Percentiles rank a stretch among this genome's conserved stretches.
Conservation (phyloP, 2,113 vertebrate species). For the Saccopteryx bilineata region DNA sequence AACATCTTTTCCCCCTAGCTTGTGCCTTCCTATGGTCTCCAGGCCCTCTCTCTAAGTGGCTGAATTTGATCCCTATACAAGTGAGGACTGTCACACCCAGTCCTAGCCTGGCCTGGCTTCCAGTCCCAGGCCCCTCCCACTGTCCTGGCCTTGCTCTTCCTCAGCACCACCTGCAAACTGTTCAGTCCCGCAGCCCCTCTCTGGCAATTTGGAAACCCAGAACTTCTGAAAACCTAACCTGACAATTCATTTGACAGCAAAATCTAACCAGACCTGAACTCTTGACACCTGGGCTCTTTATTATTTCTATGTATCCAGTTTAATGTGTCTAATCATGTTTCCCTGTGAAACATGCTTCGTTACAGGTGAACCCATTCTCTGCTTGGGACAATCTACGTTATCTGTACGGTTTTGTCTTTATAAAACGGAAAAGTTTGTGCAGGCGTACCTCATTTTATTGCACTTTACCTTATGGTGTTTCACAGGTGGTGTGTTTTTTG, state of each 20-base stretch:
- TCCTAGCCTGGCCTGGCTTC: neutral
- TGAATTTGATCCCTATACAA: neutral
- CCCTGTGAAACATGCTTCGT: neutral
- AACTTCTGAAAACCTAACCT: neutral
- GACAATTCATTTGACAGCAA: neutral
- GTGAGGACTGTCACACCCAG: neutral
- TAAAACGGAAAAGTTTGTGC: neutral
- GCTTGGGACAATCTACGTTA: neutral
- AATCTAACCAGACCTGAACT: constrained; percentile 1
- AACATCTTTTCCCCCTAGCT: neutral
- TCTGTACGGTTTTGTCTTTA: neutral
- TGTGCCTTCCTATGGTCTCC: neutral
- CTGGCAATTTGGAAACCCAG: neutral
- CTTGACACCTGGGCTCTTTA: neutral
- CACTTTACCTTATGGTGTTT: neutral
- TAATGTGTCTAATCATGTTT: neutral
- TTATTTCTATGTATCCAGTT: neutral
- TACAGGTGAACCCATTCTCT: neutral
- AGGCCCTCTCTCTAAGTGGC: neutral
- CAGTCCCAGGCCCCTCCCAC: neutral
- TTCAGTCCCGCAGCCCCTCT: neutral
- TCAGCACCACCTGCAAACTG: neutral
- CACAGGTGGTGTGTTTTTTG: neutral
- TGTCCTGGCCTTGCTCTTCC: too few species aligned
- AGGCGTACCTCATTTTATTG: neutral